Conservation (phyloP, 2,113 vertebrate genomes). For the Emydura subglobosa region DNA sequence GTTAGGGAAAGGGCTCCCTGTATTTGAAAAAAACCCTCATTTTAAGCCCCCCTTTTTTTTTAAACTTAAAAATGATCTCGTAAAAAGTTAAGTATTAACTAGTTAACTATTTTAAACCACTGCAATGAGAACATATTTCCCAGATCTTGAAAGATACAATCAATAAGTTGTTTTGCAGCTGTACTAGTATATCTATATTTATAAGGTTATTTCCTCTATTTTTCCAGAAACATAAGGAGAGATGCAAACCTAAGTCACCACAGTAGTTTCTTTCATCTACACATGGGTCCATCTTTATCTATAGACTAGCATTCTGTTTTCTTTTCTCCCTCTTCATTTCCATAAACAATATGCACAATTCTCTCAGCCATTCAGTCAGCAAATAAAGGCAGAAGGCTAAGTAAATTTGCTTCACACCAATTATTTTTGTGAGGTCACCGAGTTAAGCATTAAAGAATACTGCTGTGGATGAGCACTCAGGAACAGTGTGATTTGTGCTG, state of each 20-base stretch:
- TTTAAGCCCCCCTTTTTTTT: neutral
- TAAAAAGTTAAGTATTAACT: neutral
- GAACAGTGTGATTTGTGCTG: conserved; percentile 53
- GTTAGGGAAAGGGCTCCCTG: neutral
- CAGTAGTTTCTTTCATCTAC: neutral
- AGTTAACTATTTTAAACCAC: neutral
- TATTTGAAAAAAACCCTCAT: neutral
- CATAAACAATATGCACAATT: conserved; percentile 67
- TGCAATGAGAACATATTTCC: conserved; percentile 18
- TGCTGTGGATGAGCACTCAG: conserved; percentile 26
- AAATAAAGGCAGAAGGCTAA: conserved; percentile 73
- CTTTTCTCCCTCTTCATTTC: conserved; percentile 52
- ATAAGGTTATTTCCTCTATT: neutral
- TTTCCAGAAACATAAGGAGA: conserved; percentile 3
- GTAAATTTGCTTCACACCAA: conserved; percentile 74
- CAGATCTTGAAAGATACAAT: conserved; percentile 14
- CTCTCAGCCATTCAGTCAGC: conserved; percentile 51
- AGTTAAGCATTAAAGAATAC: conserved; percentile 72
- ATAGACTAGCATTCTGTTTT: neutral
- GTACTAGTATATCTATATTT: neutral
- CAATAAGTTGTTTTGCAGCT: neutral
- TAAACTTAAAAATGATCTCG: neutral
- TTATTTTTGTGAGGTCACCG: conserved; percentile 76
- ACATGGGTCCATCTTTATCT: conserved; percentile 40
- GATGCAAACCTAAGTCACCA: neutral